A percentile compares a stretch with the other conserved stretches of the same genome.
These are phyloP conservation scores for Botia kubotai DNA, from an alignment of 2,797 vertebrate genomes.

Conservation along the genomic window DNA sequence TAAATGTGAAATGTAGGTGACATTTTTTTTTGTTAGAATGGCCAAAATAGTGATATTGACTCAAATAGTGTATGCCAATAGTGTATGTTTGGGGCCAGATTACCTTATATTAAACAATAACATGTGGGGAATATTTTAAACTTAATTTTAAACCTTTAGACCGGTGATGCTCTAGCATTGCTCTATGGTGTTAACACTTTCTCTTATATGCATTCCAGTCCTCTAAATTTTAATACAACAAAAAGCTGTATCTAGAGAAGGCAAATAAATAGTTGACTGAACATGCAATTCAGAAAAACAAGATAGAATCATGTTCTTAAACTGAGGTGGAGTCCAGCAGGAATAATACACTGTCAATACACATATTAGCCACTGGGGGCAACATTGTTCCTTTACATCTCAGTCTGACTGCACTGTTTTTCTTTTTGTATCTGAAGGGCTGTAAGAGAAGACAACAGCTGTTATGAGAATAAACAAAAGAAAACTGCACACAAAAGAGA, in stretches of 20 bases:
- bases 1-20: not conserved
- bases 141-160: too few species aligned
- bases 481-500: conserved; percentile 49
- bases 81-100: not conserved
- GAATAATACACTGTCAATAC: not conserved
- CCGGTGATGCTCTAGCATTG: not conserved
- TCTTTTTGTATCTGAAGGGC: conserved; percentile 32
- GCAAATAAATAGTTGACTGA: not conserved
- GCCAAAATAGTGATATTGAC: too few species aligned
- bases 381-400: conserved; percentile 36
- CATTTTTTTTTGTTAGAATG: too few species aligned
- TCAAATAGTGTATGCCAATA: not conserved
- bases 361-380: conserved; percentile 59
- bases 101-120: too few species aligned
- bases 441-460: conserved; percentile 7
- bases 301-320: not conserved
- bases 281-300: conserved; percentile 5
- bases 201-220: not conserved
- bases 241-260: not conserved
- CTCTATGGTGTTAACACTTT: not conserved
- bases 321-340: not conserved
- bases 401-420: not conserved
- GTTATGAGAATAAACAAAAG: conserved; percentile 22
- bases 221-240: conserved; percentile 19
- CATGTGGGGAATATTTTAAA: too few species aligned